Evolutionary conservation across 2,113 vertebrate genomes (phyloP), one percentile per base, ranked within the genome.

Genomic region (Xiphophorus couchianus): DNA sequence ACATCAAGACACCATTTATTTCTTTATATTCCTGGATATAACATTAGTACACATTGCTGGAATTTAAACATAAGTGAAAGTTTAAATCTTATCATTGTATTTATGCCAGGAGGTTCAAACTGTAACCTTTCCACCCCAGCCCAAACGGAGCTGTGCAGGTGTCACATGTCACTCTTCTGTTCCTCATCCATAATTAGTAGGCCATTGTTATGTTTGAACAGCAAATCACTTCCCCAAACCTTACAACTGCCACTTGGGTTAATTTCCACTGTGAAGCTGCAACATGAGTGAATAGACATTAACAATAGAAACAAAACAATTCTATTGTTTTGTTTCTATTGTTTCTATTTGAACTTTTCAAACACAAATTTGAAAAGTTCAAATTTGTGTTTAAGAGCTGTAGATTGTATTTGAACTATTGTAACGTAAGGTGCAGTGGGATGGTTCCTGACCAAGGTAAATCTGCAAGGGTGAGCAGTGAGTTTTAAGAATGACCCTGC

Each of bases 161-260:
- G 69, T 61, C 71, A 64, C 51, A 17, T 62, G 64, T 74, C 17
- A 35, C 31, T 76, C 27, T 79, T 72, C 30, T 77, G 76, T 82
- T 87, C 79, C 75, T 77, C 78, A 64, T 78, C 42, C 10, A 84
- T 76, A 78, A 79, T 25, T 64, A 77, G 63, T 64, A 77, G 63
- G 29, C 66, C 67, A 10, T 48, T 62, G 69, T 84, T 15, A 68
- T 86, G 80, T 89, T 88, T 87, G 65, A 81, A 80, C 68, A 84
- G 48, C 17, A 74, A 65, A 61, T 42, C 66, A 88, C 82, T 91
- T 91, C 91, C 88, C 88, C 74, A 88, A 91, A 88, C 75, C 78
- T 0, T 85, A 11, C 72, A 90, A 92, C 91, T 74, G 87, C 66
- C 88, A 79, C 25, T 85, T 71, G 19, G 30, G 71, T 75, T 77